Conservation (phyloP, 2,113 vertebrate species). For the Ceyx margarethae region DNA sequence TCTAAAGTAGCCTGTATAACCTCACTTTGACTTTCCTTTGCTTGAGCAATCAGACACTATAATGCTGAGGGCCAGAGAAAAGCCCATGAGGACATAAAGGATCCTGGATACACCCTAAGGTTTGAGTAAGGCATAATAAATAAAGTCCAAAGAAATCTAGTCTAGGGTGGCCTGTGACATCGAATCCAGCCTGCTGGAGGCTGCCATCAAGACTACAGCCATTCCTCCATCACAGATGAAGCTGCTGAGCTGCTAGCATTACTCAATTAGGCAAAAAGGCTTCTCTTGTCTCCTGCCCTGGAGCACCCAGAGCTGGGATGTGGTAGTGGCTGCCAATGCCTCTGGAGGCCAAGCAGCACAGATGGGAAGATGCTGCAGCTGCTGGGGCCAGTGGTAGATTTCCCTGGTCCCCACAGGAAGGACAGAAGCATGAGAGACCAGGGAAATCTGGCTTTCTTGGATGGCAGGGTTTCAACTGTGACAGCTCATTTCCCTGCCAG, state of each 20-base stretch:
- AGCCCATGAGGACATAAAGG: not conserved
- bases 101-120: not conserved
- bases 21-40: not conserved
- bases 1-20: not conserved
- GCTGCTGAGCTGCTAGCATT: not conserved
- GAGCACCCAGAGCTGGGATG: not conserved
- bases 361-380: not conserved
- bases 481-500: not conserved
- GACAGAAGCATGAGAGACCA: not conserved
- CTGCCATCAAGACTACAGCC: not conserved
- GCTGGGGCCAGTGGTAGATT: not conserved
- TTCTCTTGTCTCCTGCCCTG: not conserved
- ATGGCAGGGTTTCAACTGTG: not conserved
- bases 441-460: not conserved
- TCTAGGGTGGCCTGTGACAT: not conserved
- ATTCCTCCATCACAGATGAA: not conserved
- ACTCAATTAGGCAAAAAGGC: not conserved
- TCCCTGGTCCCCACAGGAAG: rapidly evolving
- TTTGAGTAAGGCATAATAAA: not conserved
- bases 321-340: not conserved
- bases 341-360: not conserved
- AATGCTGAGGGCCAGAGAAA: not conserved
- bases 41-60: not conserved
- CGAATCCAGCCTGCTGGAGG: not conserved
- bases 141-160: not conserved